Evolutionary conservation across 1,140 invertebrate species (phyloP).

Genomic region (Gyrodactylus bullatarudis): DNA sequence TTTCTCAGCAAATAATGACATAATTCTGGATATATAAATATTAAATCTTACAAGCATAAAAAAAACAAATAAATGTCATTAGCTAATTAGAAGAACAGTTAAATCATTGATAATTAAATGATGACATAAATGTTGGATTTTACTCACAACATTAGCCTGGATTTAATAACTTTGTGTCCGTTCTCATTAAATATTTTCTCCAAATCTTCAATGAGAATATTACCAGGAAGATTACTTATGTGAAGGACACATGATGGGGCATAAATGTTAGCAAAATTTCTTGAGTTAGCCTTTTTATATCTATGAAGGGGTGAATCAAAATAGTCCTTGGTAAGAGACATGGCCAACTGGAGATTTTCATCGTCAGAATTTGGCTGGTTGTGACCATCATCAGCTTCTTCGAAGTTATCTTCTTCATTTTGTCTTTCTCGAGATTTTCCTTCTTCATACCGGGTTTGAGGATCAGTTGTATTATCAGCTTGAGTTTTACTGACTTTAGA

Average conservation of each 20-base stretch:
- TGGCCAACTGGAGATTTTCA: not conserved
- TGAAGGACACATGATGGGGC: conserved; percentile 83
- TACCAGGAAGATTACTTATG: conserved; percentile 77
- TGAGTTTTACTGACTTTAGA: not conserved
- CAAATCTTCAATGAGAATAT: conserved; percentile 8
- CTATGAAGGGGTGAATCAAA: conserved; percentile 71
- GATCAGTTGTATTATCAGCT: not conserved
- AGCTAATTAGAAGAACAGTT: too few species aligned
- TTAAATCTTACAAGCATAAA: too few species aligned
- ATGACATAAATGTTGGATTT: too few species aligned
- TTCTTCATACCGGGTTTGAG: not conserved
- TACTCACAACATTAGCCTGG: conserved; percentile 38
- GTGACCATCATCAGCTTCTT: not conserved
- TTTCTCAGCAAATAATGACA: too few species aligned
- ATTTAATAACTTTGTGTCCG: conserved; percentile 19
- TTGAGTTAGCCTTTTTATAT: conserved; percentile 95
- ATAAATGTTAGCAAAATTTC: conserved; percentile 98
- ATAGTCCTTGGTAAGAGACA: conserved; percentile 60
- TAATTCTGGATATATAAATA: too few species aligned
- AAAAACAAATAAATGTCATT: too few species aligned
- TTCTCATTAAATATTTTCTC: conserved; percentile 14
- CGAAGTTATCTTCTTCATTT: not conserved
- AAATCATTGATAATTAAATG: too few species aligned
- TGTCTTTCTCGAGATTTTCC: not conserved
- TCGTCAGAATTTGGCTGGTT: not conserved